A percentile compares a stretch with the other conserved stretches of the same genome.
These are phyloP conservation scores for Drosophila paulistorum DNA, from an alignment of 1,140 invertebrate genomes.

Conservation along the genomic window DNA sequence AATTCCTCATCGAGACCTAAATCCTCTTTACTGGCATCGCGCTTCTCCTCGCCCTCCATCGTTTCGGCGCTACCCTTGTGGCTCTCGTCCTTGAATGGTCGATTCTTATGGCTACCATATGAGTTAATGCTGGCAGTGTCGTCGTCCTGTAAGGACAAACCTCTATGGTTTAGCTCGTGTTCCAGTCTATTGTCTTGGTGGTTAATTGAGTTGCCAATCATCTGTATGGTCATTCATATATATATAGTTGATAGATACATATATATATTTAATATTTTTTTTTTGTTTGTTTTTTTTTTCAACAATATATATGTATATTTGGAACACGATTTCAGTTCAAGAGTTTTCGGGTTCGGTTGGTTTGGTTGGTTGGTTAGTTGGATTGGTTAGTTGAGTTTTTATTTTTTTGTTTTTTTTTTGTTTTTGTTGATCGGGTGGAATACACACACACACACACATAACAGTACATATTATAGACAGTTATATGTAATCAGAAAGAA, in stretches of 20 bases:
- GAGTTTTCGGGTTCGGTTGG: slow-evolving; percentile 58
- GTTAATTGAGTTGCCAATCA: slow-evolving; percentile 87
- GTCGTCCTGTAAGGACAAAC: slow-evolving; percentile 86
- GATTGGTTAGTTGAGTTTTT: slow-evolving; percentile 38
- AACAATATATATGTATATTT: slow-evolving; percentile 46
- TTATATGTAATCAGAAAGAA: slow-evolving; percentile 71
- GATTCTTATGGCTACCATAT: slow-evolving; percentile 95
- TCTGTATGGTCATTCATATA: slow-evolving; percentile 74
- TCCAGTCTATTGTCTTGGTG: slow-evolving; percentile 90
- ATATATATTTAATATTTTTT: slow-evolving; percentile 21
- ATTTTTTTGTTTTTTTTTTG: slow-evolving; percentile 44
- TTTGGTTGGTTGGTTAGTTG: slow-evolving; percentile 64
- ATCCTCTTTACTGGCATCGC: slow-evolving; percentile 95
- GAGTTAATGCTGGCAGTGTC: slow-evolving; percentile 94
- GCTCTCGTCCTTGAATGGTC: slow-evolving; percentile 93
- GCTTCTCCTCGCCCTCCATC: slow-evolving; percentile 93
- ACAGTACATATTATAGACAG: slow-evolving; percentile 72
- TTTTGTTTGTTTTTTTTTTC: too few species aligned
- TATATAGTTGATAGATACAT: slow-evolving; percentile 45
- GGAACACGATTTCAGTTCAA: slow-evolving; percentile 68
- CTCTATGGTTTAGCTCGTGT: slow-evolving; percentile 89
- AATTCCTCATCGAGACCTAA: slow-evolving; percentile 82
- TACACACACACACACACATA: slow-evolving; percentile 67
- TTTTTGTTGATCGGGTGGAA: slow-evolving; percentile 69
- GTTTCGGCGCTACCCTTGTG: slow-evolving; percentile 93